phyloP scores from a whole-genome alignment of 2,113 vertebrate genomes.

The Prunella fulvescens region DNA sequence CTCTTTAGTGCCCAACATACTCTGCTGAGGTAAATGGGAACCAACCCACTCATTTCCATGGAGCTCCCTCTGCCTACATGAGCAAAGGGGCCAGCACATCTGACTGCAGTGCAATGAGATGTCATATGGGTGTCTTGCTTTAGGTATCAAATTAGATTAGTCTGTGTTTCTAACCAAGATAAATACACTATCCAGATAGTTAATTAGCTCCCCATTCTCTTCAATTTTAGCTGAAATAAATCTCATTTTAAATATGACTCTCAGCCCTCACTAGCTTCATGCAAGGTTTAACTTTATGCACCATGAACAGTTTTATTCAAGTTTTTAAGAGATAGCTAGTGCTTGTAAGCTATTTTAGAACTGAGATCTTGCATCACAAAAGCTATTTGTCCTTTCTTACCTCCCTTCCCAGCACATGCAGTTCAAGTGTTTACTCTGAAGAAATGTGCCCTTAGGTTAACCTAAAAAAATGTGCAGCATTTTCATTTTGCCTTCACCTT shows the following conservation, averaged over 20 bases:
- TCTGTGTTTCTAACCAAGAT: neutral
- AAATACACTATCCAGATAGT: neutral
- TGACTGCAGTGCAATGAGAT: neutral
- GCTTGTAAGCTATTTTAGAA: neutral
- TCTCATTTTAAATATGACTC: neutral
- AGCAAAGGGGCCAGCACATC: neutral
- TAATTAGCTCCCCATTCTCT: neutral
- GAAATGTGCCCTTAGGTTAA: neutral
- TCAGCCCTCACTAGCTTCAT: neutral
- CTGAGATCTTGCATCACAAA: neutral
- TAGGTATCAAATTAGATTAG: neutral
- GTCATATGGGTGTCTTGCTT: neutral
- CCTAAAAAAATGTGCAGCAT: neutral
- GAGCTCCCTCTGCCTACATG: neutral
- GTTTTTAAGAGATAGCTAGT: neutral
- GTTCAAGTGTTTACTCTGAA: neutral
- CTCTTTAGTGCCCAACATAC: neutral
- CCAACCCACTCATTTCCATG: neutral
- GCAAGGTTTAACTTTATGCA: neutral
- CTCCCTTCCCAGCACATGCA: neutral
- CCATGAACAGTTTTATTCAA: neutral
- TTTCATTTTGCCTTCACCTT: neutral
- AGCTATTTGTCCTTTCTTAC: neutral
- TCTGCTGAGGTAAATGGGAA: conserved; percentile 7
- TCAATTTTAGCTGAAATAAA: neutral